Conservation (phyloP, 1,140 invertebrate genomes). For the Ostrea denselamellosa region DNA sequence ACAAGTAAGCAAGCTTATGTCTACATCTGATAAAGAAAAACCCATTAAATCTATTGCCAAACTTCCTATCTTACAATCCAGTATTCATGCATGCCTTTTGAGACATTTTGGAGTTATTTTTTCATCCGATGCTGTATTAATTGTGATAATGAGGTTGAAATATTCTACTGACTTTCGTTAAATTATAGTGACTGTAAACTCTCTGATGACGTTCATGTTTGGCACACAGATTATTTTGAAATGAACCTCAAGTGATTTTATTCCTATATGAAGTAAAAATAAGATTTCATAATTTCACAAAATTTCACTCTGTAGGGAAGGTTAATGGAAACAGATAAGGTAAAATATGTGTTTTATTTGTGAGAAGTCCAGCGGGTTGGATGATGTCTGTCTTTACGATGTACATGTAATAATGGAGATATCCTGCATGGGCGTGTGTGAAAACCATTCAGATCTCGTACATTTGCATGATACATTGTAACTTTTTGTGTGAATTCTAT, state of each 20-base stretch:
- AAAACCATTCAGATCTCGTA: neutral
- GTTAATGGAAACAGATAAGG: slow-evolving; percentile 72
- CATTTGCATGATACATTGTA: neutral
- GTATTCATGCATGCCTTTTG: neutral
- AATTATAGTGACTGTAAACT: neutral
- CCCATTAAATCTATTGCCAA: neutral
- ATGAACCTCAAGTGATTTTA: neutral
- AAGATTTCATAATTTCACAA: neutral
- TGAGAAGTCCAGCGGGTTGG: too few species aligned
- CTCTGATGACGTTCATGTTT: neutral
- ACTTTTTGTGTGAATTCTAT: slow-evolving; percentile 8
- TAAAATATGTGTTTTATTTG: slow-evolving; percentile 53
- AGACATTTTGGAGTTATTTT: neutral
- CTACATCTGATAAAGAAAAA: slow-evolving; percentile 26
- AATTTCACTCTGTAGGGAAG: slow-evolving; percentile 60
- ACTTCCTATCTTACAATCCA: neutral
- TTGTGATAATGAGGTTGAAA: too few species aligned
- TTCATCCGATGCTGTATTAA: neutral
- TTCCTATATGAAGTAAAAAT: neutral
- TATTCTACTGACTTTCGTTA: too few species aligned
- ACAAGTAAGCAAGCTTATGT: slow-evolving; percentile 61
- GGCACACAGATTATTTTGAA: neutral
- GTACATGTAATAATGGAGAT: neutral
- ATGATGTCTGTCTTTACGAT: neutral
- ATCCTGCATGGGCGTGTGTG: slow-evolving; percentile 13